These are phyloP conservation scores for Acipenser transmontanus DNA, from an alignment of 2,797 vertebrate genomes.

Conservation along the genomic window DNA sequence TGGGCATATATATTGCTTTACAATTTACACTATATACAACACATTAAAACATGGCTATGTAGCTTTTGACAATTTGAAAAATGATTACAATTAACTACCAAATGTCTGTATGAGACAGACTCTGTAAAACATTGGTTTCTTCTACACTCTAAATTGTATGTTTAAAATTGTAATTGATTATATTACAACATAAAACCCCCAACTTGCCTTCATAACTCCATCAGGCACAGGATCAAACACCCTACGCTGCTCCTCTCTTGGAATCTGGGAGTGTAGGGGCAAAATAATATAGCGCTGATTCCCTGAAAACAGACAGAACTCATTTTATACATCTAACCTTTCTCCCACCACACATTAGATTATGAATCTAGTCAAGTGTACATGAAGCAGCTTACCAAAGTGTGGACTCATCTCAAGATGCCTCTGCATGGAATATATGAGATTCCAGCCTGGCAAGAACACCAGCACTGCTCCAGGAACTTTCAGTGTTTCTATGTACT, in stretches of 20 bases:
- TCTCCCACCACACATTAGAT: not conserved
- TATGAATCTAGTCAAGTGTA: not conserved
- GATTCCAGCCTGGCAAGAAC: conserved; percentile 94
- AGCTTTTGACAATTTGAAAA: no score
- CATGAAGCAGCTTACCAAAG: conserved; percentile 64
- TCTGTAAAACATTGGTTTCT: no score
- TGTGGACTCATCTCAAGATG: conserved; percentile 85
- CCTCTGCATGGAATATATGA: conserved; percentile 92
- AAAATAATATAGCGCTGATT: conserved; percentile 71
- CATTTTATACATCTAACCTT: not conserved
- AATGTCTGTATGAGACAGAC: no score
- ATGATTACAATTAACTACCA: not conserved
- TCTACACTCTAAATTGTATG: no score
- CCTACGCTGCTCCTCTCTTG: conserved; percentile 84
- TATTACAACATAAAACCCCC: not conserved
- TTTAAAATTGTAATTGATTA: conserved; percentile 4
- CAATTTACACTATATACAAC: no score
- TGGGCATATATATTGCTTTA: no score
- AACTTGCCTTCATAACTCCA: conserved; percentile 73
- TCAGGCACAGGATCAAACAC: conserved; percentile 82
- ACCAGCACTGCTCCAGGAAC: conserved; percentile 81
- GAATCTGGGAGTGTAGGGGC: conserved; percentile 91
- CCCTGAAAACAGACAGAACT: conserved; percentile 51
- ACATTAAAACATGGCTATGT: no score
- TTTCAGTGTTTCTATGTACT: conserved; percentile 83